Evolutionary conservation across 2,888 invertebrate genomes (phyloP).

Genomic region (Nesidiocoris tenuis): DNA sequence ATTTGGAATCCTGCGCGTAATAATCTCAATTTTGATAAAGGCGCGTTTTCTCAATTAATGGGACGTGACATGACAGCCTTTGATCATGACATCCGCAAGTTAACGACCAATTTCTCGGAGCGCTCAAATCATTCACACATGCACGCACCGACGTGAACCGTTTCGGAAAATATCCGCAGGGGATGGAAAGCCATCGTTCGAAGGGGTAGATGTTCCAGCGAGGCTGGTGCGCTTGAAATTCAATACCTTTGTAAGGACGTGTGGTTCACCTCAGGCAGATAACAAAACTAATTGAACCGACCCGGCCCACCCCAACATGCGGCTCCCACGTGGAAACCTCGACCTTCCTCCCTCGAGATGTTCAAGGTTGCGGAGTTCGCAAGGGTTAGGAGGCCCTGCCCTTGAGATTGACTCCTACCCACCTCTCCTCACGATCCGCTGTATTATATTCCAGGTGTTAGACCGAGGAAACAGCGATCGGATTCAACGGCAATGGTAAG

Average conservation of each 20-base stretch:
- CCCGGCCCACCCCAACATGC: not conserved
- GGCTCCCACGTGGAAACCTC: not conserved
- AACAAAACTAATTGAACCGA: conserved; percentile 22
- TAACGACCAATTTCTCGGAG: not conserved
- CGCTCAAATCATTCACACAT: not conserved
- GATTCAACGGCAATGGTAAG: too few relatives aligned
- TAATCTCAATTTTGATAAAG: too few relatives aligned
- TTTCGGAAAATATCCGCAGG: not conserved
- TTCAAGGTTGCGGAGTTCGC: not conserved
- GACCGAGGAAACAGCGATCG: too few relatives aligned
- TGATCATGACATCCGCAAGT: not conserved
- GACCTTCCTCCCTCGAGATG: not conserved
- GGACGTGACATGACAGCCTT: not conserved
- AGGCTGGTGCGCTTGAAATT: conserved; percentile 20
- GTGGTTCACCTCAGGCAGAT: conserved; percentile 29
- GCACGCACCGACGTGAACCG: not conserved
- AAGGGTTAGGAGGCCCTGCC: not conserved
- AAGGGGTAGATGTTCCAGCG: conserved; percentile 1
- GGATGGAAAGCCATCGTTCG: not conserved
- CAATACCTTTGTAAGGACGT: conserved; percentile 21
- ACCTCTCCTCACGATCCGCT: not conserved
- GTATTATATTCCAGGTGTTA: too few relatives aligned
- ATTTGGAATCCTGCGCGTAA: too few relatives aligned
- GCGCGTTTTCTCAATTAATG: not conserved
- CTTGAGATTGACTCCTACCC: conserved; percentile 1